phyloP scores from a whole-genome alignment of 2,113 vertebrate genomes.

The Malurus elegans region DNA sequence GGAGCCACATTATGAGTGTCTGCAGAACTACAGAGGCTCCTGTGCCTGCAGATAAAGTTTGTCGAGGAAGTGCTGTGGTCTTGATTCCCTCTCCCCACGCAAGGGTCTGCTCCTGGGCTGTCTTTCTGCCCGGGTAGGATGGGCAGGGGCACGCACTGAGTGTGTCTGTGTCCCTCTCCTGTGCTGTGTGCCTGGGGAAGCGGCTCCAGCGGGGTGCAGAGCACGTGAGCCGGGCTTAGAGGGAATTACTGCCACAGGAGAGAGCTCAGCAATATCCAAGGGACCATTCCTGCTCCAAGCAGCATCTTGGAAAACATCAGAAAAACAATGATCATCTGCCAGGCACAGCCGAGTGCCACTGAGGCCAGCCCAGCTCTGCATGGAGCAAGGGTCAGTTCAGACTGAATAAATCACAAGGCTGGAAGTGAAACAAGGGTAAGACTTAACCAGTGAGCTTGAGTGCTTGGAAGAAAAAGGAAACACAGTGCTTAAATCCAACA shows the following conservation, averaged over 20 bases:
- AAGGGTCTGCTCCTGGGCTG: not conserved
- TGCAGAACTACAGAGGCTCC: not conserved
- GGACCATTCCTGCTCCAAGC: not conserved
- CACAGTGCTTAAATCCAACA: not conserved
- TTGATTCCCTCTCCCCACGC: not conserved
- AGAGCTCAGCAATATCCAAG: not conserved
- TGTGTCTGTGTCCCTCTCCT: accelerated
- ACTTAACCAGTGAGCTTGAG: accelerated
- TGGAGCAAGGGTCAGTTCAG: not conserved
- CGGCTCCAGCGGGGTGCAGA: not conserved
- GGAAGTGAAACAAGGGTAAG: not conserved
- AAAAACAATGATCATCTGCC: not conserved
- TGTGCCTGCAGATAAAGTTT: not conserved
- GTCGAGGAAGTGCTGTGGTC: not conserved
- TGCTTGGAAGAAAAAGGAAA: not conserved
- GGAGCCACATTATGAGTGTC: accelerated
- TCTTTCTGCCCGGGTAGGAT: not conserved
- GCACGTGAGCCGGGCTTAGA: accelerated
- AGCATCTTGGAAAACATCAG: not conserved
- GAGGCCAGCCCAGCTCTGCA: not conserved
- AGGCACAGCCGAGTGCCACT: not conserved
- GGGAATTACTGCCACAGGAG: not conserved
- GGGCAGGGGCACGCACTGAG: accelerated
- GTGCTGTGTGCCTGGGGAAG: not conserved
- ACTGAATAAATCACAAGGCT: not conserved